Base-by-base conservation (phyloP, 2,113 vertebrate species). In the Onychostruthus taczanowskii region DNA sequence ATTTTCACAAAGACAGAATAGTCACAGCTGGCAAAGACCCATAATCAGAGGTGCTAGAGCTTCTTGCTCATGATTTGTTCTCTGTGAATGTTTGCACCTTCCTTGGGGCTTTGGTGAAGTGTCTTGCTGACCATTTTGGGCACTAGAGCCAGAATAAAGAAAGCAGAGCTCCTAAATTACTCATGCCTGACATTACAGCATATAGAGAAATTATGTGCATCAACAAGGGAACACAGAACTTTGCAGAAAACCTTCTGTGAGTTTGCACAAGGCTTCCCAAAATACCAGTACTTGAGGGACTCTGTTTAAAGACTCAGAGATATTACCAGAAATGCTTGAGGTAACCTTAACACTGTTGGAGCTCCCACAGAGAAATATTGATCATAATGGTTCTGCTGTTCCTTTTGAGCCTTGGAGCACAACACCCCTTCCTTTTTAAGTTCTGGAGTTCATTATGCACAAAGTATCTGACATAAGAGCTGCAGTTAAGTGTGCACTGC, bases 201-300 rank as follows among this genome's bases (percentile, higher is more conserved):
- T 17, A 11, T 7, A 59, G 30, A 68, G 26, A 15, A 55, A 41
- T 72, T 23, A 13, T 11, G 4, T 37, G 6, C 13, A 31, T 50
- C 0, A 0, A 55, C 17, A 55, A 70, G 22, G 39, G 35, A 73
- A 39, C 15, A 16, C 0, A 1, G 26, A 52, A 73, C 35, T 17
- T 35, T 73, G 33, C 47, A 35, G 43, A 24, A 24, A 78, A 82
- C 6, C 50, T 72, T 67, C 22, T 5, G 3, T 28, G 43, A 52
- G 62, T 68, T 83, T 86, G 21, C 33, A 63, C 31, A 18, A 53
- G 31, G 39, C 28, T 87, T 94, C 52, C 67, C 22, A 72, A 85
- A 82, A 88, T 59, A 26, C 24, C 22, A 22, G 0, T 55, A 17
- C 41, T 50, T 49, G 26, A 75, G 44, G 37, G 47, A 41, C 15